Evolutionary conservation across 2,113 vertebrate species (phyloP).

Genomic region (Tyrannus savana): DNA sequence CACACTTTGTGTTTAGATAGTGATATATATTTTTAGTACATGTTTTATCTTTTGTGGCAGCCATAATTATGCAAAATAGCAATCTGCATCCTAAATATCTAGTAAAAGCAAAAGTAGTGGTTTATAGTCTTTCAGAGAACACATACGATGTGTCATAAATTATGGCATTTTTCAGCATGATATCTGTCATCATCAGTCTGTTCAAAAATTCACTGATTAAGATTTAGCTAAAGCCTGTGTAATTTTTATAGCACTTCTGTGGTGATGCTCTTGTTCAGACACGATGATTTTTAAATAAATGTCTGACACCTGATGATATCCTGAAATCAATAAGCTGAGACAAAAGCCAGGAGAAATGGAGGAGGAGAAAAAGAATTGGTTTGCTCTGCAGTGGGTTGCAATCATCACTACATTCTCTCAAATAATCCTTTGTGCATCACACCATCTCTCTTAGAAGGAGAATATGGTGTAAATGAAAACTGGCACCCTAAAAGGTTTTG

Average conservation of each 20-base stretch:
- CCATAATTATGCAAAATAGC: conserved; percentile 37
- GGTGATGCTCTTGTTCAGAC: background rate
- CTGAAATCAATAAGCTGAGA: conserved; percentile 23
- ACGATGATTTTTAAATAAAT: background rate
- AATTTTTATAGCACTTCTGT: background rate
- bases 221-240: background rate
- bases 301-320: background rate
- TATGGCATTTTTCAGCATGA: conserved; percentile 39
- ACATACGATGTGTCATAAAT: background rate
- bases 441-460: background rate
- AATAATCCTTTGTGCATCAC: background rate
- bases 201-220: conserved; percentile 23
- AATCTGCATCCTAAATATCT: conserved; percentile 43
- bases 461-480: background rate
- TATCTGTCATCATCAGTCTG: conserved; percentile 48
- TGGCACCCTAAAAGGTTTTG: background rate
- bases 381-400: background rate
- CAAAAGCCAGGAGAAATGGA: background rate
- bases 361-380: background rate
- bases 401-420: background rate
- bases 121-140: background rate
- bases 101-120: conserved; percentile 14
- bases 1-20: background rate
- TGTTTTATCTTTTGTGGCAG: conserved; percentile 29
- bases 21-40: background rate